Base-by-base conservation (phyloP, 2,888 invertebrate species). In the Drosophila demipolita region DNA sequence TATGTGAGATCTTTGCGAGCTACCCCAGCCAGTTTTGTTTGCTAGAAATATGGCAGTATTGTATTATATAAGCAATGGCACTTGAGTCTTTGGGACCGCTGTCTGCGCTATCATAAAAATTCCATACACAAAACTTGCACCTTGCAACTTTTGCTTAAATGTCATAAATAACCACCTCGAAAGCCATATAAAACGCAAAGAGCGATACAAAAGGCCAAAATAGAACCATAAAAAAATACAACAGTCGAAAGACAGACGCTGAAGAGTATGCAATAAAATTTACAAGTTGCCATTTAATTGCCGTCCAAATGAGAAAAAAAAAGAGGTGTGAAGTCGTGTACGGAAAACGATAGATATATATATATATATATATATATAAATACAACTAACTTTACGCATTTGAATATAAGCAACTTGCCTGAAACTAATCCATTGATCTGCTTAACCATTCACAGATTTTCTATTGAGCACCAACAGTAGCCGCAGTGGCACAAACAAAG, bases 221-320 rank as follows among this genome's bases (percentile, higher is more conserved):
- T 64, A 78, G 75, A 87, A 75, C 73, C 66, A 86, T 79, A 87
- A 85, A 80, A 78, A 54, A 61, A 45, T 23, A 58, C 20, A 60
- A 62, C 59, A 50, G 57, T 32, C 26, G 49, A 53, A 57, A 64
- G 35, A 52, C 33, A 49, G 63, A 82, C 88, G 83, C 87, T 76
- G 61, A 82, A 87, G 89, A 82, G 85, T 87, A 88, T 84, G 89
- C 89, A 87, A 88, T 87, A 88, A 87, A 88, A 77, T 75, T 84
- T 87, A 86, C 84, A 84, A 85, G 75, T 80, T 78, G 78, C 62
- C 60, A 80, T 80, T 78, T 75, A 75, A 77, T 71, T 61, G 42
- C 69, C 35, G 49, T 32, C 38, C 36, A 4, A 33, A 59, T 33
- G 35, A 40, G 65, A 45, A 45, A 59, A 58, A 42, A n/a, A 49